These are phyloP conservation scores for Sciurus niger DNA, from an alignment of 2,113 vertebrate genomes.

Conservation along the genomic window DNA sequence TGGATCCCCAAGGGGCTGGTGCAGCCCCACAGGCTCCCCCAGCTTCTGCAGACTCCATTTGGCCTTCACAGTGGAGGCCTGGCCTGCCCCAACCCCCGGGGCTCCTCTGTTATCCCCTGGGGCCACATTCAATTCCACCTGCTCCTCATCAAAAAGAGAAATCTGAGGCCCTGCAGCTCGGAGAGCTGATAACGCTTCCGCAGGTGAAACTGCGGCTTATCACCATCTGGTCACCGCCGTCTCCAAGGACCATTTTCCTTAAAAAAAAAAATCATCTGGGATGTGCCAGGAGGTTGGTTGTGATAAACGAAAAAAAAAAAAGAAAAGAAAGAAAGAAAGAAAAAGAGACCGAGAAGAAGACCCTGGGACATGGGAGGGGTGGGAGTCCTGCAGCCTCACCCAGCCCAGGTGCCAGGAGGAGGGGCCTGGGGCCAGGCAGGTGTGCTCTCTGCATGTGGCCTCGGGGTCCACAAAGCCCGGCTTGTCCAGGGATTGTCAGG, in stretches of 20 bases:
- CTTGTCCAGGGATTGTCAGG: slow-evolving; percentile 81
- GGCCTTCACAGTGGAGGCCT: slow-evolving; percentile 82
- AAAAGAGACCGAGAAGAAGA: background rate
- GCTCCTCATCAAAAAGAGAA: slow-evolving; percentile 92
- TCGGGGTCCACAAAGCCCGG: slow-evolving; percentile 66
- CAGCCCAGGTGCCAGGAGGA: fast-evolving
- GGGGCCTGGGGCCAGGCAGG: background rate
- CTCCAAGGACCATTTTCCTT: slow-evolving; percentile 89
- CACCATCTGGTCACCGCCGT: slow-evolving; percentile 88
- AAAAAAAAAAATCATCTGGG: slow-evolving; percentile 88
- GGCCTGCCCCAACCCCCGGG: slow-evolving; percentile 83
- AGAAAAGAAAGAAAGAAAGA: background rate
- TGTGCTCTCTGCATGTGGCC: background rate
- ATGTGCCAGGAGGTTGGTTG: slow-evolving; percentile 81
- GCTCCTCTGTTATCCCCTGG: background rate
- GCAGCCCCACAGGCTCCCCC: background rate
- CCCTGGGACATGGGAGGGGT: background rate
- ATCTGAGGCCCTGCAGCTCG: slow-evolving; percentile 88
- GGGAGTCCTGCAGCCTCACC: fast-evolving
- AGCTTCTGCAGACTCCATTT: background rate
- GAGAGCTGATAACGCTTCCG: slow-evolving; percentile 89
- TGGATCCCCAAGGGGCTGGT: background rate
- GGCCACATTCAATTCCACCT: slow-evolving; percentile 89
- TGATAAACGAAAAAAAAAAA: slow-evolving; percentile 68
- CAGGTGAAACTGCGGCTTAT: slow-evolving; percentile 89